These are phyloP conservation scores for Pseudolycoriella hygida DNA, from an alignment of 2,888 invertebrate genomes.

Conservation along the genomic window DNA sequence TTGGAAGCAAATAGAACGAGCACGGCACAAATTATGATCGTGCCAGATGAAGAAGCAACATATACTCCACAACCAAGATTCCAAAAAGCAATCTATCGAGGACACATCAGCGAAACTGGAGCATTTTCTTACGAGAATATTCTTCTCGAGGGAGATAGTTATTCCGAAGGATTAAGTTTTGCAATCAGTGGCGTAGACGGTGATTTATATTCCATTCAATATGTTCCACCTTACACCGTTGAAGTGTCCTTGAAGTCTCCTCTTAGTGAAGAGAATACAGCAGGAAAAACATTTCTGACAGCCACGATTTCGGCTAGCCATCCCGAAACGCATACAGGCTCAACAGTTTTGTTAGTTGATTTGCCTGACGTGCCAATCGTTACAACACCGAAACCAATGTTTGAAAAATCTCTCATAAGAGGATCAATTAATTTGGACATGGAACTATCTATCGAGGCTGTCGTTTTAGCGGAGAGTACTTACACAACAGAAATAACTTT, in stretches of 20 bases:
- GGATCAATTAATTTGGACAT: background rate
- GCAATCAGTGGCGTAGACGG: background rate
- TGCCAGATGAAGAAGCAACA: background rate
- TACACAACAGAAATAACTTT: background rate
- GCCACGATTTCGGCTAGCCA: constrained; percentile 13
- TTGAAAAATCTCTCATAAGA: background rate
- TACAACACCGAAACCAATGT: no score
- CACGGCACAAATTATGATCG: background rate
- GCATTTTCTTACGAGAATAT: background rate
- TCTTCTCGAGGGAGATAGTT: background rate
- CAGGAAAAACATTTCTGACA: constrained; percentile 9
- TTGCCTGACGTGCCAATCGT: background rate
- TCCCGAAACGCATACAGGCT: constrained; percentile 9
- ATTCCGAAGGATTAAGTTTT: background rate
- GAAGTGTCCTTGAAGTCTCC: background rate
- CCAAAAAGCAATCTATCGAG: background rate
- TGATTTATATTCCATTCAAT: no score
- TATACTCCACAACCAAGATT: background rate
- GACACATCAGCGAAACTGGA: background rate
- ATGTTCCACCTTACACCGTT: background rate
- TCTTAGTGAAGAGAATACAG: constrained; percentile 9
- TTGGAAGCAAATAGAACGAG: background rate
- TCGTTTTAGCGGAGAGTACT: background rate
- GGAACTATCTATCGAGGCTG: background rate
- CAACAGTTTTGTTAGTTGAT: constrained; percentile 9